Base-by-base conservation (phyloP, 2,113 vertebrate genomes). In the Budorcas taxicolor region DNA sequence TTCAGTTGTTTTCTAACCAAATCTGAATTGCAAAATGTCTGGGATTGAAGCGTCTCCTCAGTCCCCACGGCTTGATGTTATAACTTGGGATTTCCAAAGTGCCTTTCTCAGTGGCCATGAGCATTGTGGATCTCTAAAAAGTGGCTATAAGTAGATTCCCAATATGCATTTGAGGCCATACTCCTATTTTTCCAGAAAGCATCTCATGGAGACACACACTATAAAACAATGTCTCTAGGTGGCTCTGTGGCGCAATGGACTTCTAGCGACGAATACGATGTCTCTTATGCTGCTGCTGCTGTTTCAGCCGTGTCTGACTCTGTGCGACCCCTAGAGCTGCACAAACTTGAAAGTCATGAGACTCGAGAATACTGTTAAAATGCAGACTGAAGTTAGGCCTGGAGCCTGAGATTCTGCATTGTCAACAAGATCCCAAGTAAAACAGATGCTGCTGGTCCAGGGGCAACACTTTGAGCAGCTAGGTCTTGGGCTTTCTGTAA, bases 21-120 rank as follows among this genome's bases (percentile, higher is more conserved):
- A 84, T 83, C n/a, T 83, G 60, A 91, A 82, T 95, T 47, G 58
- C 31, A 78, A 33, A 62, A 81, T 92, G 43, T 47, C 12, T 36
- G 13, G 11, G 84, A 87, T 60, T 81, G 40, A 88, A 91, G 76
- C 0, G 0, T 45, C 50, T 17, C 2, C 7, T 27, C 7, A 21
- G 25, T 13, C 13, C 7, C 36, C 40, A 53, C 64, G 9, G 11
- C 4, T 50, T 67, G 6, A 55, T 55, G 3, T 71, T 67, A 6
- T 53, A 88, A 85, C 80, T 43, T 93, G 9, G 11, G 33, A 43
- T 88, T 94, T 87, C 36, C 23, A 82, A 92, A 81, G 9, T 43
- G 3, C 50, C 7, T 83, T 96, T 96, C 31, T 92, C 52, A 36
- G 25, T 45, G n/a, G 45, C 92, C 17, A 12, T 60, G 21, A 64